Base-by-base conservation (phyloP, 1,140 invertebrate species). In the Sminthurinus signatus region DNA sequence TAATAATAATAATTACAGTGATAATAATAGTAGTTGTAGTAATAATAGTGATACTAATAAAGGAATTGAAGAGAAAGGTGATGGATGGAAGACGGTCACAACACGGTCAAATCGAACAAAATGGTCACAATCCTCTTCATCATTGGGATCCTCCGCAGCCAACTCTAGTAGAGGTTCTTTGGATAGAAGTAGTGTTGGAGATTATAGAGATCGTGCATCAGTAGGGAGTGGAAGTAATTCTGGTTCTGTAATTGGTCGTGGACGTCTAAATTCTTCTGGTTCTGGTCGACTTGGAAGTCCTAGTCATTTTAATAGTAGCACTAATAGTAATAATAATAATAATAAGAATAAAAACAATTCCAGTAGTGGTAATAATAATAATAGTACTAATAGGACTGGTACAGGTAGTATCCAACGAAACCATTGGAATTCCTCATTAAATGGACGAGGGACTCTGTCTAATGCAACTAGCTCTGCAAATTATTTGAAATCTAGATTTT, bases 401-500 rank as follows among this genome's bases (percentile, higher is more conserved):
- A n/a, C n/a, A n/a, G n/a, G n/a, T n/a, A n/a, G n/a, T n/a, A n/a
- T n/a, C n/a, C n/a, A n/a, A n/a, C n/a, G n/a, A n/a, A n/a, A n/a
- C n/a, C n/a, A n/a, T n/a, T n/a, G n/a, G 5, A 36, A 36, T 36
- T 36, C 32, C 15, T 36, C 32, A 36, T 36, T 15, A 36, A 8
- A 8, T 36, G 21, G 50, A 23, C 21, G 50, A 27, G 50, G 50
- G 25, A 8, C 50, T 8, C 8, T 52, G 50, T 27, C 50, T 2
- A 52, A 25, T 23, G 42, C 27, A 12, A 48, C 8, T 19, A 19
- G 28, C 0, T 23, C 58, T 1, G 23, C 46, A 14, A 50, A 19
- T 46, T 59, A 46, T 19, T 51, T 36, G 39, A 70, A 70, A 23
- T 59, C 76, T 1, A 76, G 81, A 21, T 83, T 81, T 72, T 76